phyloP scores from a whole-genome alignment of 2,888 invertebrate genomes.

The Ecdyonurus torrentis region DNA sequence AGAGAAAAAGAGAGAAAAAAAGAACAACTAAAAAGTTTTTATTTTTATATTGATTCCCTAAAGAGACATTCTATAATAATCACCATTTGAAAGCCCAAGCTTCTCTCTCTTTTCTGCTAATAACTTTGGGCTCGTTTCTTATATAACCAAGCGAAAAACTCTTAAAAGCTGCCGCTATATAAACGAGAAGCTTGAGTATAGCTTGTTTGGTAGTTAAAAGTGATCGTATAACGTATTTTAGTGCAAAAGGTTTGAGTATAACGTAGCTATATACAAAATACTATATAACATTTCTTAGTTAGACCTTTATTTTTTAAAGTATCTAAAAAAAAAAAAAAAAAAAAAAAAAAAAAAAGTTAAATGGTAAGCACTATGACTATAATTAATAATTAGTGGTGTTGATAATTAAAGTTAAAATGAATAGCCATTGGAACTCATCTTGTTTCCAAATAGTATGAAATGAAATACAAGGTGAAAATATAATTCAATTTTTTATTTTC shows the following conservation, averaged over 20 bases:
- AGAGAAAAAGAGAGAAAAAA: too few species aligned
- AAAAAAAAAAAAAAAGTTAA: too few species aligned
- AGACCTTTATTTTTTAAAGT: too few species aligned
- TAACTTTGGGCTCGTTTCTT: neutral
- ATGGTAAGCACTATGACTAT: too few species aligned
- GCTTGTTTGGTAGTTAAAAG: neutral
- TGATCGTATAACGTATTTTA: neutral
- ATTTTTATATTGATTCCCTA: neutral
- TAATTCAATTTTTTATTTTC: too few species aligned
- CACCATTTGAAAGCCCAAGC: neutral
- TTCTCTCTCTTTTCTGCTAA: too few species aligned
- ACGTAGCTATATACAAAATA: neutral
- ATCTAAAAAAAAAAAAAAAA: too few species aligned
- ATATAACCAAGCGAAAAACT: neutral
- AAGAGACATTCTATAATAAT: neutral
- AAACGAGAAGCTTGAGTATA: neutral
- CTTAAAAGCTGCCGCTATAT: neutral
- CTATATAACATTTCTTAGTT: neutral
- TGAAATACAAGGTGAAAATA: too few species aligned
- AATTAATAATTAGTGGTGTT: too few species aligned
- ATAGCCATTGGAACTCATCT: too few species aligned
- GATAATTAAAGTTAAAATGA: too few species aligned
- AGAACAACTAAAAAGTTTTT: neutral
- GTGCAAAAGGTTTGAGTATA: neutral
- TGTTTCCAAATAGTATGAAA: too few species aligned